Base-by-base conservation (phyloP, 2,113 vertebrate genomes). In the Paramormyrops kingsleyae region DNA sequence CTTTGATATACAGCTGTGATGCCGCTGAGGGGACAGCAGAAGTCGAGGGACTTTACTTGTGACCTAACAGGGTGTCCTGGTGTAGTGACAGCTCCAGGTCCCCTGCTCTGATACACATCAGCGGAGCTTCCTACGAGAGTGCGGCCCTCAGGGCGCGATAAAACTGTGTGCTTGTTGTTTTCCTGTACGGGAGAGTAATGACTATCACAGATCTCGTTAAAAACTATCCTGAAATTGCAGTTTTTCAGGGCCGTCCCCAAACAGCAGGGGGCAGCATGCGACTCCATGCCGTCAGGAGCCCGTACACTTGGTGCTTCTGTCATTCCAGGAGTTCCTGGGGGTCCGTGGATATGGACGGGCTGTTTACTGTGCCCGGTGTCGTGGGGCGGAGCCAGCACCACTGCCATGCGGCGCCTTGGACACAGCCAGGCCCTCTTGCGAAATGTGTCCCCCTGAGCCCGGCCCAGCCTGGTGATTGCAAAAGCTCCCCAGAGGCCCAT, bases 341-440 rank as follows among this genome's bases (percentile, higher is more conserved):
- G 27, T 50, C 31, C 87, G 10, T 66, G 56, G 87, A 59, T 62
- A 46, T 9, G 7, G 87, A 66, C 15, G 53, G 53, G 39, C 27
- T 62, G 87, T 66, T 88, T 66, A 66, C 59, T 66, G 39, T 66
- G 87, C 87, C 84, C 27, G 12, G 87, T 66, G 87, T n/a, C 24
- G 10, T 24, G 53, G 56, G 52, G 19, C 39, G 9, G 85, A n/a
- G 49, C 31, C 27, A 15, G 49, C 87, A 27, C 4, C 53, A 62
- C 35, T 44, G 35, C 87, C 17, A 31, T 49, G 31, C 7, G 6
- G 31, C 39, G 15, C 2, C 77, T 46, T 47, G 77, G 77, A 13
- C 52, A 2, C 0, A 7, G 50, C 52, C 50, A 66, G 49, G 52
- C 21, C 24, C 52, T 83, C 8, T 89, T 83, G 80, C 89, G 50